Evolutionary conservation across 2,797 vertebrate genomes (phyloP), one percentile per base, ranked within the genome.

Genomic region (Trachops cirrhosus): DNA sequence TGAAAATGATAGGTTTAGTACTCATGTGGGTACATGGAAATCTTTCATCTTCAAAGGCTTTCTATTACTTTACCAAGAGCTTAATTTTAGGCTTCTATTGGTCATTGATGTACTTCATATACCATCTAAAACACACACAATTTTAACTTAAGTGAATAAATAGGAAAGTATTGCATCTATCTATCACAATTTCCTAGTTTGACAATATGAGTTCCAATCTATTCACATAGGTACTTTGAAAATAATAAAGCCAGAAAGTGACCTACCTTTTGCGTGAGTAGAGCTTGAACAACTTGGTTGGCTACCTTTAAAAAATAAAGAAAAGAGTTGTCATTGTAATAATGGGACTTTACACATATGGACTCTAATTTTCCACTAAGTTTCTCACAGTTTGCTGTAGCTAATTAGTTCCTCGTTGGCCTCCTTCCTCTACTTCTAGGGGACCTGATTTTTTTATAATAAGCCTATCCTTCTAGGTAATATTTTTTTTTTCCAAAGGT

Each of bases 201-300:
- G 83, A 91, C 89, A 87, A 75, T 21, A 12, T 75, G 62, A 97
- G 16, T 71, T 86, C 15, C 64, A 80, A 71, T 71, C 64, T 62
- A 95, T 79, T 86, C 44, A 75, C 34, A 71, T 22, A 79, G 96
- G 64, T 34, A 89, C 62, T 82, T 57, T 29, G 86, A 79, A 95
- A 93, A 87, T 41, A 89, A 54, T 24, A 83, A 88, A 95, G 50
- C n/a, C 50, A 88, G 78, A 94, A 95, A 50, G 82, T 92, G 75
- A 96, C 99, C 96, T 98, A 99, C 99, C 99, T 99, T 99, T 97
- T 99, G 99, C 97, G 99, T 99, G 93, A 99, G 99, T 19, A 99
- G 98, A 39, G 99, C 99, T 97, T 99, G 99, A 91, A 99, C 99
- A 22, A 99, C 99, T 95, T 99, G 99, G 98, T 99, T 99, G 97